A percentile compares a stretch with the other conserved stretches of the same genome.
Conservation (phyloP, 1,140 invertebrate genomes). For the Caligus rogercresseyi region DNA sequence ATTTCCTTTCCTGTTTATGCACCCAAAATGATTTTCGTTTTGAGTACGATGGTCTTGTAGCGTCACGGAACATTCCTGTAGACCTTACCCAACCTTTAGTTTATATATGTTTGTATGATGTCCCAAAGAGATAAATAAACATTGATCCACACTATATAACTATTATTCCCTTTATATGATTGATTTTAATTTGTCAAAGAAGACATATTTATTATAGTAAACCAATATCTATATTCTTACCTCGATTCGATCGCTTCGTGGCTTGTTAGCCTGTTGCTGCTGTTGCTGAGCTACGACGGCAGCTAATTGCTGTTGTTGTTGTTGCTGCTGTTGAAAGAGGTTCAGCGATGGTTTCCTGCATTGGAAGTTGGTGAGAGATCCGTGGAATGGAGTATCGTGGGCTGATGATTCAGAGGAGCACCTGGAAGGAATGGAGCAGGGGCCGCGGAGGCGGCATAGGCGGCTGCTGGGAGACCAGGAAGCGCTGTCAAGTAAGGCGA, state of each 20-base stretch:
- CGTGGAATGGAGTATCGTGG: neutral
- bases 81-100: too few relatives aligned
- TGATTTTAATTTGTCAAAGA: too few relatives aligned
- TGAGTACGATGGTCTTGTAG: too few relatives aligned
- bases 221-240: neutral
- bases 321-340: neutral
- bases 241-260: conserved; percentile 8
- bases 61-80: too few relatives aligned
- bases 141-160: too few relatives aligned
- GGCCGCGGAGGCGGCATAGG: neutral
- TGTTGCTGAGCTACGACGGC: neutral
- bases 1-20: too few relatives aligned
- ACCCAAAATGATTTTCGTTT: too few relatives aligned
- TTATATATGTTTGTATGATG: too few relatives aligned
- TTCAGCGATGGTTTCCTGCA: neutral
- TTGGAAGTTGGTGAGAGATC: neutral
- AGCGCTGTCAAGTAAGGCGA: neutral
- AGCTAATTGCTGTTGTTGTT: neutral
- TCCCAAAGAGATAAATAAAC: too few relatives aligned
- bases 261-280: conserved; percentile 4
- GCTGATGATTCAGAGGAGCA: neutral
- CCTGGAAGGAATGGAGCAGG: neutral
- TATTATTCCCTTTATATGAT: too few relatives aligned
- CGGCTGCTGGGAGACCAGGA: neutral
- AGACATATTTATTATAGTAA: too few relatives aligned